Evolutionary conservation across 2,113 vertebrate species (phyloP), one percentile per base, ranked within the genome.

Genomic region (Xyrauchen texanus): DNA sequence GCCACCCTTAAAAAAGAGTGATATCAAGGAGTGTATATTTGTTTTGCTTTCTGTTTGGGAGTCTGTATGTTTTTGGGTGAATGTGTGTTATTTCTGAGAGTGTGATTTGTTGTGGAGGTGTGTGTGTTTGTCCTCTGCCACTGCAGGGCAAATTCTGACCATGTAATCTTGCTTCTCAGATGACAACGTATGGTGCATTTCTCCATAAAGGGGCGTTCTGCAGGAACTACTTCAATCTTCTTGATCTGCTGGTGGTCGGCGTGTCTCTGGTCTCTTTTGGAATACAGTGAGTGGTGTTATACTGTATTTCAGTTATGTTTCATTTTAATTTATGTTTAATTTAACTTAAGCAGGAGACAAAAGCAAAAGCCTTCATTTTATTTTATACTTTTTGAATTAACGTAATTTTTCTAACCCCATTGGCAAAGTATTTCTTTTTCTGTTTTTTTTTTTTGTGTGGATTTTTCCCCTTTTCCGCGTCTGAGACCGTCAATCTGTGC

Each of bases 181-280:
- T 99, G 96, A 97, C 95, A 3, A 96, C 96, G 45, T 99, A 96
- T 72, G 98, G 98, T 88, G 98, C 98, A 5, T 97, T 99, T 90
- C 94, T 99, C 81, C 98, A 99, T 92, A 97, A 98, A 91, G 98
- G 98, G 64, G 96, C 97, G 63, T 99, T 99, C 92, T 98, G 97
- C 89, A 95, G 98, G 86, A 99, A 98, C 90, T 98, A 98, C 89
- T 99, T 99, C 89, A 99, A 99, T 90, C 92, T 99, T 88, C 91
- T 99, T 87, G 98, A 99, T 86, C 92, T 99, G 90, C 88, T 99
- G 88, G 98, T 99, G 64, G 98, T 99, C 64, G 97, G 97, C n/a
- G 97, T 99, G 53, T 99, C 98, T 49, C 93, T 99, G 68, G 95
- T 99, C 64, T 99, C 98, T 12, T 99, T 99, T 89, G 96, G 96